Conservation (phyloP, 2,797 vertebrate genomes). For the Rhinatrema bivittatum region DNA sequence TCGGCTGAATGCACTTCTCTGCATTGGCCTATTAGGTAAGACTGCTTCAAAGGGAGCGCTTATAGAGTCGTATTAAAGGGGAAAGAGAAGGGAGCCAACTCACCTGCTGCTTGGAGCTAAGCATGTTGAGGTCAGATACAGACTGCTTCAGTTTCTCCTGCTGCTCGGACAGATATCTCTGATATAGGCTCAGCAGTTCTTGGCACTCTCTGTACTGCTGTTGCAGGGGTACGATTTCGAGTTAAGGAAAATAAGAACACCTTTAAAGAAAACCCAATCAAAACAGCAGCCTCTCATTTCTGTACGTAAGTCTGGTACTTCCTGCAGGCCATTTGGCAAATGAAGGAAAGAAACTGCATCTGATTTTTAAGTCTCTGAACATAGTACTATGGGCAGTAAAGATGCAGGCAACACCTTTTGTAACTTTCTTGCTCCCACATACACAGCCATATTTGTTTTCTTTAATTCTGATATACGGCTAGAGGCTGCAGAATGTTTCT, state of each 20-base stretch:
- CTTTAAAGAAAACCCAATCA: background rate
- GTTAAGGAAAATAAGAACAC: conserved; percentile 53
- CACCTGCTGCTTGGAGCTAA: conserved; percentile 55
- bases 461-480: too few relatives aligned
- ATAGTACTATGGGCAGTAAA: too few relatives aligned
- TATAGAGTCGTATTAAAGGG: background rate
- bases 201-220: conserved; percentile 93
- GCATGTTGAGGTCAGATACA: conserved; percentile 63
- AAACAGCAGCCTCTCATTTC: too few relatives aligned
- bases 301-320: too few relatives aligned
- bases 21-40: too few relatives aligned
- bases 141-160: conserved; percentile 81
- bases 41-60: background rate
- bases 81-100: conserved; percentile 12
- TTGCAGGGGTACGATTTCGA: conserved; percentile 71
- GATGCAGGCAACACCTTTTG: too few relatives aligned
- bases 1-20: too few relatives aligned
- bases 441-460: too few relatives aligned
- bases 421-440: too few relatives aligned
- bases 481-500: too few relatives aligned
- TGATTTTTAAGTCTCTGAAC: too few relatives aligned
- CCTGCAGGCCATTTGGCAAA: too few relatives aligned
- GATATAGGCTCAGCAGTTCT: conserved; percentile 88
- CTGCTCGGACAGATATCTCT: conserved; percentile 90
- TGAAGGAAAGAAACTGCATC: conserved; percentile 9